Percentiles rank a stretch among this genome's conserved stretches.
Conservation (phyloP, 92 coral and sea anemone species). For the Metridium senile region DNA sequence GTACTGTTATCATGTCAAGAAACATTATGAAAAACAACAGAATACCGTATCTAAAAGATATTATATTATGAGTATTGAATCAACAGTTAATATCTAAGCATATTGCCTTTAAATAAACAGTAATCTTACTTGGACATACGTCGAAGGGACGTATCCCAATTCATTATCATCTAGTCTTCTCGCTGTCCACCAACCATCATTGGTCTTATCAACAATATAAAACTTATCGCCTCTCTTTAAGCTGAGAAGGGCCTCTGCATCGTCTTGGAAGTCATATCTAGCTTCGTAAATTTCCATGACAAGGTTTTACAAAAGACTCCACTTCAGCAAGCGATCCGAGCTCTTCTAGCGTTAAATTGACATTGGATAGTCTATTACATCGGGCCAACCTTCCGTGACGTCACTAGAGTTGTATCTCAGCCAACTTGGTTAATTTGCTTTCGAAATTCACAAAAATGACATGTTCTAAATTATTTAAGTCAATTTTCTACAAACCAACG, state of each 20-base stretch:
- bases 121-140: conserved; percentile 70
- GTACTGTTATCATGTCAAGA: background rate
- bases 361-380: conserved; percentile 37
- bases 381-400: conserved; percentile 47
- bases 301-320: background rate
- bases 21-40: background rate
- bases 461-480: background rate
- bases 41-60: background rate
- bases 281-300: conserved; percentile 85
- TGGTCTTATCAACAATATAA: conserved; percentile 61
- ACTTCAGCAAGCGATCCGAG: background rate
- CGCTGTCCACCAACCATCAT: conserved; percentile 85
- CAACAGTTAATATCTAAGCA: conserved; percentile 3
- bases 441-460: background rate
- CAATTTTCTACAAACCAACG: too few relatives aligned
- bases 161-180: conserved; percentile 72
- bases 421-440: background rate
- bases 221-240: conserved; percentile 81
- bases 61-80: conserved; percentile 1
- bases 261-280: conserved; percentile 67
- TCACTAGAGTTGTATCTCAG: background rate
- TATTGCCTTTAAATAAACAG: conserved; percentile 19
- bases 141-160: conserved; percentile 80
- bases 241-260: conserved; percentile 56
- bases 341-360: conserved; percentile 38